A percentile compares a stretch with the other conserved stretches of the same genome.
Conservation (phyloP, 2,888 invertebrate genomes). For the Aelia acuminata region DNA sequence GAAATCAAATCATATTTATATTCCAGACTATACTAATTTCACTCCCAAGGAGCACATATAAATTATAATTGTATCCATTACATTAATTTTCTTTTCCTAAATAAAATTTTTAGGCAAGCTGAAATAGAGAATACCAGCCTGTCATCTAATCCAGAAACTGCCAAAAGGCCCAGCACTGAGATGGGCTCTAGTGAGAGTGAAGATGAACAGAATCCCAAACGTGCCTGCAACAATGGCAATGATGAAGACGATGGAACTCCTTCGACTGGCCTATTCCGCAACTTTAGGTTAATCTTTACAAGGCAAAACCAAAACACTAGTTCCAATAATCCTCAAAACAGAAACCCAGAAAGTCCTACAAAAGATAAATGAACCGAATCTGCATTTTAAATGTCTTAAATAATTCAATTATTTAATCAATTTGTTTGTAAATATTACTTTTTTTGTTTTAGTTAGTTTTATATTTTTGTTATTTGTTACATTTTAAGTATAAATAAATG, state of each 20-base stretch:
- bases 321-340: not conserved
- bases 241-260: constrained; percentile 20
- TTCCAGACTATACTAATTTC: not conserved
- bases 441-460: constrained; percentile 40
- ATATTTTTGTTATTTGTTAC: constrained; percentile 25
- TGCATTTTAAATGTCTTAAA: not conserved
- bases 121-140: constrained; percentile 14
- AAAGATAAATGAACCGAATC: not conserved
- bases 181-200: not conserved
- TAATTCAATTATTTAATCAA: not conserved
- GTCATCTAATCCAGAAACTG: not conserved
- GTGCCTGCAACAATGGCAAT: not conserved
- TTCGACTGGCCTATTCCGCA: not conserved
- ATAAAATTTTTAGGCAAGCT: not conserved
- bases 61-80: not conserved
- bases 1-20: not conserved
- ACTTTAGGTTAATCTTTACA: not conserved
- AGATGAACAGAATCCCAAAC: constrained; percentile 42
- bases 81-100: not conserved
- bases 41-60: not conserved
- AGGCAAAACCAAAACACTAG: not conserved
- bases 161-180: constrained; percentile 26
- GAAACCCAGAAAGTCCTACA: not conserved
- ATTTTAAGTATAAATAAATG: not conserved
- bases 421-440: constrained; percentile 47